Evolutionary conservation across 2,797 vertebrate genomes (phyloP), one percentile per base, ranked within the genome.

Genomic region (Lagorchestes hirsutus): DNA sequence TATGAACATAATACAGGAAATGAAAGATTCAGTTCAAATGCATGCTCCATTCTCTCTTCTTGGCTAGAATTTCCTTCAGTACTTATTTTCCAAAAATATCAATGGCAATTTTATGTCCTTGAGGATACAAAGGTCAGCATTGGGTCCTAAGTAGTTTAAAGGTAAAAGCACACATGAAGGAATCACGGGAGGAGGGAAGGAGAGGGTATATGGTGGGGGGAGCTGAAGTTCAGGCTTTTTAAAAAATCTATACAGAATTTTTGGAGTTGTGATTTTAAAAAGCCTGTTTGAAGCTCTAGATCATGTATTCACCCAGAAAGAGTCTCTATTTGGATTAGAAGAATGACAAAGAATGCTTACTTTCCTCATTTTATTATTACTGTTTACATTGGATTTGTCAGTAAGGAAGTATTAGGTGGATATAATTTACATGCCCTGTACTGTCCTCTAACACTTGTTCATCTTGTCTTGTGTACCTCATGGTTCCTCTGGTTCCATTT

Each of bases 1-100:
- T 52, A 90, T 90, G 95, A 95, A 94, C 56, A 94, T 22, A 91
- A 29, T 50, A 95, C 93, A 87, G 74, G 74, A 87, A 87, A 87
- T 4, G 22, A 87, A 87, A 87, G 74, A 87, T 87, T 87, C 74
- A 87, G 40, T 50, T 74, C 24, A 87, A 46, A 74, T 40, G 14
- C 5, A 74, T 74, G 34, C 34, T 74, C 16, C 74, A 46, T 87
- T 50, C 74, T 46, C 40, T 82, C 22, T 22, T 87, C 74, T 50
- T 87, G 40, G 24, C 74, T 46, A 46, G 22, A 46, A 87, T 87
- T 87, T 87, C 22, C 1, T 87, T 87, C 9, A 87, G 22, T 87
- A 87, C 18, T 27, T 87, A 50, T 87, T 87, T 87, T 87, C 67
- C 18, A 82, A 34, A 24, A 18, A 82, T 24, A 5, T 82, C 22